Base-by-base conservation (phyloP, 2,888 invertebrate species). In the Trichacis sp. region DNA sequence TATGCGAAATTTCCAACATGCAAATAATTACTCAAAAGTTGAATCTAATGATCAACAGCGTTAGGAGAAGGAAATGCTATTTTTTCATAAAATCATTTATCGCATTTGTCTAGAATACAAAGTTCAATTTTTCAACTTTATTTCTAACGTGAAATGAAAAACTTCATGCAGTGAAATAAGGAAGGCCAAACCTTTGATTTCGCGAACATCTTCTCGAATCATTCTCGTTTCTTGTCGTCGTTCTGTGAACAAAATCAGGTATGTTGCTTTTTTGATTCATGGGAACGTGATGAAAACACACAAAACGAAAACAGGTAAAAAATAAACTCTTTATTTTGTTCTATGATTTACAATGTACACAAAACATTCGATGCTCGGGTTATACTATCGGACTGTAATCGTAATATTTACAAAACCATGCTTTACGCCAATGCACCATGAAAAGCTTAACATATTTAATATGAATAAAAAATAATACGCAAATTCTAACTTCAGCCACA, bases 111-210 rank as follows among this genome's bases (percentile, higher is more conserved):
- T n/a, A n/a, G n/a, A n/a, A n/a, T n/a, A n/a, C n/a, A 33, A 33
- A 33, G n/a, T 19, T 38, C 6, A 36, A 30, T 33, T 18, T 24
- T 51, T 51, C n/a, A 19, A 46, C 17, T 14, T 30, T 15, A 30
- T 3, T 8, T 42, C 2, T 11, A 42, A 14, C 42, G 14, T 33
- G 2, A 42, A 17, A 42, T 36, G 29, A 14, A 45, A 47, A 56
- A 64, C 14, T 47, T 42, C 79, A 80, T 81, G 80, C 81, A 70
- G 62, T 69, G 55, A 73, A 76, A 73, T 67, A 73, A 69, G 74
- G 73, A 64, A 68, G 64, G 51, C 72, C 83, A 80, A 83, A 84
- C 84, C 84, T 84, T 83, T 79, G 75, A 78, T 83, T 77, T 84
- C 80, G 72, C 77, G 83, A 82, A 82, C 77, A 83, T 84, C 83